Percentiles rank a stretch among this genome's conserved stretches.
Conservation (phyloP, 2,113 vertebrate species). For the Caranx ignobilis region DNA sequence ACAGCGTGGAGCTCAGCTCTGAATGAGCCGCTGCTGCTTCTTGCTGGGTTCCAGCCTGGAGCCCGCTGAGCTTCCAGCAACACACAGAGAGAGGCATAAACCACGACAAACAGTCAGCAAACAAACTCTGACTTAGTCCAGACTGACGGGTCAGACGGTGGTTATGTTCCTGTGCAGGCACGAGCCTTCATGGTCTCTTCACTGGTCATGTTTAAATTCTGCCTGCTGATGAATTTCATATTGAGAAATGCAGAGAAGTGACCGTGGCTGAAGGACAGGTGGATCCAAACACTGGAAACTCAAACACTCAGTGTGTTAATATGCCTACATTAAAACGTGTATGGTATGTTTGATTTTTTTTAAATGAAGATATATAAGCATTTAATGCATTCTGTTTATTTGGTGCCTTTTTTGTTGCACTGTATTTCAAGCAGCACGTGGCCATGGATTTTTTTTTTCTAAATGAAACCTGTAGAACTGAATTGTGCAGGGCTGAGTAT, state of each 20-base stretch:
- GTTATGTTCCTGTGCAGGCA: background rate
- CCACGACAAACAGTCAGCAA: background rate
- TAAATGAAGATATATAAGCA: background rate
- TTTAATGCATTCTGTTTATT: background rate
- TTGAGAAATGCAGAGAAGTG: background rate
- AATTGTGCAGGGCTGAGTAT: background rate
- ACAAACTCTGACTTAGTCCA: background rate
- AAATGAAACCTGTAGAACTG: background rate
- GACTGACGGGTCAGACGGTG: background rate
- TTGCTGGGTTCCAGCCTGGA: conserved; percentile 11
- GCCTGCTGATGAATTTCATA: background rate
- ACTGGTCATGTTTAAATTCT: background rate
- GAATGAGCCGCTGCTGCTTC: conserved; percentile 20
- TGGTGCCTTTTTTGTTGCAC: background rate
- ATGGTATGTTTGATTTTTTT: background rate
- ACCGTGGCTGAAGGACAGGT: background rate
- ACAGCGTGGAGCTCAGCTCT: background rate
- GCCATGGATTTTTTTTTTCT: background rate
- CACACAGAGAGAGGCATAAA: background rate
- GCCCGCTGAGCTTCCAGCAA: conserved; percentile 9
- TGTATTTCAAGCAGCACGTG: background rate
- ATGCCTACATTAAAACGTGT: background rate
- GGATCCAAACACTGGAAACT: background rate
- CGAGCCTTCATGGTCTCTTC: background rate
- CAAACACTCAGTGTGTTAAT: background rate